Evolutionary conservation across 1,140 invertebrate species (phyloP).

Genomic region (Spodoptera litura): DNA sequence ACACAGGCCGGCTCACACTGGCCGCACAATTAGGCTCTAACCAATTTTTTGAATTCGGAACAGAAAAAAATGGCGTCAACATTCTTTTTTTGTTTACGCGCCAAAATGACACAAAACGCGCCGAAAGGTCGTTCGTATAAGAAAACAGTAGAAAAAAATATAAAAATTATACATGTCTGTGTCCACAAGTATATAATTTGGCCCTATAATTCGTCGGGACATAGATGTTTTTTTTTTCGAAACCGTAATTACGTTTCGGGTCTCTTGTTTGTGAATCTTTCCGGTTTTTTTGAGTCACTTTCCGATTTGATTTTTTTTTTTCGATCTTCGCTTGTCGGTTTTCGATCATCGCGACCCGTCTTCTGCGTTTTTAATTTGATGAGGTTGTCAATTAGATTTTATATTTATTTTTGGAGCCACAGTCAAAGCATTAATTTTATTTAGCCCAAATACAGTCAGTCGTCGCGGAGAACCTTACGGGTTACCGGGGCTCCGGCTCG

Average conservation of each 20-base stretch:
- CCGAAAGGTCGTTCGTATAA: constrained; percentile 18
- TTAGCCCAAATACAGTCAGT: no score
- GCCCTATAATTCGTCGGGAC: constrained; percentile 71
- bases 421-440: no score
- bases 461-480: no score
- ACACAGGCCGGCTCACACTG: no score
- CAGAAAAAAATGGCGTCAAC: constrained; percentile 21
- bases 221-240: not conserved
- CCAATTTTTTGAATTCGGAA: not conserved
- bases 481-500: no score
- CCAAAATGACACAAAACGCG: constrained; percentile 62
- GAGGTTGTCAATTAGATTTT: no score
- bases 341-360: no score
- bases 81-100: constrained; percentile 26
- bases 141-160: constrained; percentile 10
- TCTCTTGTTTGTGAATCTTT: constrained; percentile 53
- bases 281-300: constrained; percentile 60
- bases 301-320: not conserved
- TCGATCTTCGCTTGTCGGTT: no score
- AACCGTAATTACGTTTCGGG: constrained; percentile 14
- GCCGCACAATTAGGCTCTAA: constrained; percentile 1
- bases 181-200: constrained; percentile 70
- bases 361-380: no score
- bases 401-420: no score
- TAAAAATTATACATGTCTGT: constrained; percentile 34